Percentiles rank a stretch among this genome's conserved stretches.
phyloP scores from a whole-genome alignment of 2,888 invertebrate genomes.

The Prenolepis imparis region DNA sequence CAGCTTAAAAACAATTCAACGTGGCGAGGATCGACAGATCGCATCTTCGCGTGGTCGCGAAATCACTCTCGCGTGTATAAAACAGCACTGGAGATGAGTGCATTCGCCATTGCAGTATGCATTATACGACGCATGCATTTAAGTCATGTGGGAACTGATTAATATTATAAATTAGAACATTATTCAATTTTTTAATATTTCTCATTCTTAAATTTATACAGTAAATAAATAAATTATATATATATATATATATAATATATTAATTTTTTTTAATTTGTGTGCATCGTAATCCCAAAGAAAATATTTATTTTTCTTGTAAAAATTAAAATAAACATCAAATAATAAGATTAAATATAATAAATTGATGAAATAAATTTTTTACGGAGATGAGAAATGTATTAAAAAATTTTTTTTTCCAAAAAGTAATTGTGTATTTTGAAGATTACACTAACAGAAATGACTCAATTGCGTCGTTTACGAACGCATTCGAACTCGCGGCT shows the following conservation, averaged over 20 bases:
- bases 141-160: neutral
- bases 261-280: neutral
- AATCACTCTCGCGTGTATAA: slow-evolving; percentile 23
- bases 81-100: neutral
- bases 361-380: neutral
- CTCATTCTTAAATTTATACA: neutral
- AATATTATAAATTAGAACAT: neutral
- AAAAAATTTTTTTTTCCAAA: neutral
- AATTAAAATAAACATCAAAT: neutral
- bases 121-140: neutral
- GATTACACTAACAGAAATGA: slow-evolving; percentile 20
- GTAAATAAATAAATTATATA: neutral
- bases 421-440: neutral
- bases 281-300: neutral
- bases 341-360: neutral
- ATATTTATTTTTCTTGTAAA: neutral
- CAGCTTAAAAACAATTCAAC: slow-evolving; percentile 44
- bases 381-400: neutral
- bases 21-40: slow-evolving; percentile 28
- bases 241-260: no score
- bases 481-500: neutral
- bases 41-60: slow-evolving; percentile 29
- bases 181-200: neutral
- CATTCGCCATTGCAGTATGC: neutral
- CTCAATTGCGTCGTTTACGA: slow-evolving; percentile 22